Evolutionary conservation across 2,113 vertebrate species (phyloP), one percentile per base, ranked within the genome.

Genomic region (Lophius piscatorius): DNA sequence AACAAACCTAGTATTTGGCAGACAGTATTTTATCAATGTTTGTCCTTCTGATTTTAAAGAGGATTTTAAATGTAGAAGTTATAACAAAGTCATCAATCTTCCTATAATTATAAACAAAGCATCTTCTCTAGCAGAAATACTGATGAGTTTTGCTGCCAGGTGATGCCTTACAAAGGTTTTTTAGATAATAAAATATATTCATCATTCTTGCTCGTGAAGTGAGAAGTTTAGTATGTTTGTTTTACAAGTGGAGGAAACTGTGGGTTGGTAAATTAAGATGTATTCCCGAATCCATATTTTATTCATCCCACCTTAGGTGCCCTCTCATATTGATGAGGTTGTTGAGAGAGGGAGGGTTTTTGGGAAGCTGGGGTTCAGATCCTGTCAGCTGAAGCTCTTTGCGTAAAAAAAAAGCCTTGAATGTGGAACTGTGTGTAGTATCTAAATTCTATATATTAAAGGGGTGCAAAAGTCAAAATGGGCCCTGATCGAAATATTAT

Each of bases 11-110:
- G 28, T 23, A 44, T 60, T 42, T 20, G 13, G 1, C 41, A 22
- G 36, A 51, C 52, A 49, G 16, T 12, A 22, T 56, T 72, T 65
- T 28, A 45, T 36, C 26, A 29, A 36, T 18, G 2, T 1, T 2
- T 38, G 28, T 52, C 46, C 42, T 48, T 74, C 52, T 63, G 33
- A 70, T 66, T 69, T 78, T 39, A 42, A 24, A 58, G 33, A 41
- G 8, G 42, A 41, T 75, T 50, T 73, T 20, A 31, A 33, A 18
- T 18, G 13, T 14, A 2, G 33, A 38, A 24, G 33, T 9, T 21
- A 63, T 29, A 57, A 52, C 49, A 28, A 11, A 58, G 52, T 51
- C 26, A 45, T 65, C 22, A 28, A 50, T 54, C 31, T 23, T 11
- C 9, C 31, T 28, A 38, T 66, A 42, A 56, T 46, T 16, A 48